phyloP scores from a whole-genome alignment of 2,797 vertebrate species.

The Microchirus variegatus region DNA sequence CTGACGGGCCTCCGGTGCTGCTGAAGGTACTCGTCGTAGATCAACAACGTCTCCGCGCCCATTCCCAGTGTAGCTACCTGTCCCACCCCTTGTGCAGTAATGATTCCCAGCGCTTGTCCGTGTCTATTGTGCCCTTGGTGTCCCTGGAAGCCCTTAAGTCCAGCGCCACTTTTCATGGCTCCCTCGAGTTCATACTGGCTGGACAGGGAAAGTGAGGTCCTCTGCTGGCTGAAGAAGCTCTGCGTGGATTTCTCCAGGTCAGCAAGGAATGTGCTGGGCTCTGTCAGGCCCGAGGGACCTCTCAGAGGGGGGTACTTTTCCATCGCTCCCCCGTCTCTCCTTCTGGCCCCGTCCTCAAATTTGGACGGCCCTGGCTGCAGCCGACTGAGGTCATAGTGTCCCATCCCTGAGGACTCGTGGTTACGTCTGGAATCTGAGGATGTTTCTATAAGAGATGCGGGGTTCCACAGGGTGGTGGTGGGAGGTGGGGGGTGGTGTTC shows the following conservation, averaged over 20 bases:
- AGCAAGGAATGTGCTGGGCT: constrained; percentile 86
- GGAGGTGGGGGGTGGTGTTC: constrained; percentile 83
- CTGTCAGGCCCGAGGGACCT: constrained; percentile 72
- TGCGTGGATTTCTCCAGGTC: constrained; percentile 96
- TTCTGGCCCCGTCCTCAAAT: constrained; percentile 82
- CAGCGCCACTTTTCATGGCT: constrained; percentile 80
- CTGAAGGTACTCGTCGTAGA: constrained; percentile 93
- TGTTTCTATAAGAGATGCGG: constrained; percentile 90
- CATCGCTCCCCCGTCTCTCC: constrained; percentile 78
- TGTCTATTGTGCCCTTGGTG: constrained; percentile 65
- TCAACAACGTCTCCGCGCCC: constrained; percentile 82
- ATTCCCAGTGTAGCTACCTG: constrained; percentile 63
- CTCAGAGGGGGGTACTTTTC: constrained; percentile 86
- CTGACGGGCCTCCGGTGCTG: constrained; percentile 92
- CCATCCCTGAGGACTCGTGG: constrained; percentile 78
- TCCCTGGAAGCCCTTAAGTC: constrained; percentile 77
- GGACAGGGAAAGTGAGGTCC: constrained; percentile 81
- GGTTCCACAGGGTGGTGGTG: constrained; percentile 95
- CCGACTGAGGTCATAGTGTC: constrained; percentile 85
- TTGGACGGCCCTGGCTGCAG: constrained; percentile 77
- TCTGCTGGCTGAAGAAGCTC: constrained; percentile 90
- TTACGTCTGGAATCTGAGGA: constrained; percentile 84
- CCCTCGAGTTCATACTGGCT: constrained; percentile 83
- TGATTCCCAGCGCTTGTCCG: constrained; percentile 50
- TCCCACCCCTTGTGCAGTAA: constrained; percentile 43